Conservation (phyloP, 2,797 vertebrate genomes). For the Scomberomorus guttatus region DNA sequence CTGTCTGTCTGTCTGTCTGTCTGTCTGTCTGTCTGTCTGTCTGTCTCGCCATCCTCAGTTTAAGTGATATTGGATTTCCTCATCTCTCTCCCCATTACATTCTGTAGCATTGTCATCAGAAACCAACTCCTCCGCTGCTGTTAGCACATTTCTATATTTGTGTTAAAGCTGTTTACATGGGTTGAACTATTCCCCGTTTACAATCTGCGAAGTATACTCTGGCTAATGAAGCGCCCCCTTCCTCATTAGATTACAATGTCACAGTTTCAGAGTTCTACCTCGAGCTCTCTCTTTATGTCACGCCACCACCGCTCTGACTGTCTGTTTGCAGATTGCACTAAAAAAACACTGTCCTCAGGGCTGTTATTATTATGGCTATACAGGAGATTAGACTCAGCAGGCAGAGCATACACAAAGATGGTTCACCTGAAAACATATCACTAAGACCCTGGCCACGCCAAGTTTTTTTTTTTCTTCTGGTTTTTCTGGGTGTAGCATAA, state of each 20-base stretch:
- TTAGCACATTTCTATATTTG: slow-evolving; percentile 32
- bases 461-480: not conserved
- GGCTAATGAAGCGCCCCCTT: slow-evolving; percentile 9
- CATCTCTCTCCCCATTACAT: slow-evolving; percentile 5
- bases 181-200: slow-evolving; percentile 2
- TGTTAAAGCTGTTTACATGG: not conserved
- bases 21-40: not conserved
- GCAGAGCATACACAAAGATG: slow-evolving; percentile 16
- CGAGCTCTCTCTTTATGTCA: not conserved
- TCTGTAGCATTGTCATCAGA: slow-evolving; percentile 9
- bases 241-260: not conserved
- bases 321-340: slow-evolving; percentile 26
- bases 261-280: slow-evolving; percentile 6
- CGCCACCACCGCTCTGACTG: slow-evolving; percentile 1
- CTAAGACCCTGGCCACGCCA: not conserved
- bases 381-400: slow-evolving; percentile 47
- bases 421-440: slow-evolving; percentile 46
- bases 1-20: too few species aligned
- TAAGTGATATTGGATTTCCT: slow-evolving; percentile 27
- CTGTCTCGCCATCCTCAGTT: slow-evolving; percentile 10
- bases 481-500: not conserved
- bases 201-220: not conserved
- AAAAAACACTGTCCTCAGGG: slow-evolving; percentile 29
- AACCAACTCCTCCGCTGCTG: not conserved
- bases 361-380: slow-evolving; percentile 56